Evolutionary conservation across 2,797 vertebrate genomes (phyloP).

Genomic region (Myripristis jacobus): DNA sequence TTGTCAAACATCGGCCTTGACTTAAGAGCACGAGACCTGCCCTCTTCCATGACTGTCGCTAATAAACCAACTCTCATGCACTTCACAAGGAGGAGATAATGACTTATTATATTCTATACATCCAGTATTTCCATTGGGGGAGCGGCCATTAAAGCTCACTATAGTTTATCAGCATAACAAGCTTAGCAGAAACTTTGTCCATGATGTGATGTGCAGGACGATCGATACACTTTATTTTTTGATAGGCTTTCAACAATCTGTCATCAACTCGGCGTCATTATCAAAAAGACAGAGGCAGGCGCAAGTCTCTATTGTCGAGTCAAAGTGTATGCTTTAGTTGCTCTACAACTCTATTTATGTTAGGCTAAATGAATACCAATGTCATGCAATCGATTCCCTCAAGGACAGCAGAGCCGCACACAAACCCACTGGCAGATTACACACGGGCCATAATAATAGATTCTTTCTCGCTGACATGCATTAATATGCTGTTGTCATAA

Average conservation of each 20-base stretch:
- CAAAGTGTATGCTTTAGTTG: neutral
- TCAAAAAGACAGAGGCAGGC: slow-evolving; percentile 10
- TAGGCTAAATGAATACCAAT: slow-evolving; percentile 50
- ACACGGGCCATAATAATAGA: slow-evolving; percentile 30
- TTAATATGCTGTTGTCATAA: slow-evolving; percentile 61
- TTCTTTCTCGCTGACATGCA: slow-evolving; percentile 37
- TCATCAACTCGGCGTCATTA: slow-evolving; percentile 1
- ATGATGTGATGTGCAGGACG: neutral
- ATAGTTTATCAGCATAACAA: neutral
- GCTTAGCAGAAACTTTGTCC: slow-evolving; percentile 1
- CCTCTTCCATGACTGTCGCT: neutral
- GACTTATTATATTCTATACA: neutral
- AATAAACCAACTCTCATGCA: no score
- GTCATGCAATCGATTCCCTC: slow-evolving; percentile 33
- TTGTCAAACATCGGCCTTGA: slow-evolving; percentile 4
- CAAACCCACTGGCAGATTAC: slow-evolving; percentile 4
- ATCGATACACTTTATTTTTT: neutral
- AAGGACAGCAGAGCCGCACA: slow-evolving; percentile 26
- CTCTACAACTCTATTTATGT: slow-evolving; percentile 20
- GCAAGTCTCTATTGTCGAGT: neutral
- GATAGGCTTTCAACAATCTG: neutral
- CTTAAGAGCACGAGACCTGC: neutral
- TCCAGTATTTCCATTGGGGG: neutral
- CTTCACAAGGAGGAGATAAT: neutral
- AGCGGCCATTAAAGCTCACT: neutral